phyloP scores from a whole-genome alignment of 2,113 vertebrate species.

The Notarius lentiginosus region DNA sequence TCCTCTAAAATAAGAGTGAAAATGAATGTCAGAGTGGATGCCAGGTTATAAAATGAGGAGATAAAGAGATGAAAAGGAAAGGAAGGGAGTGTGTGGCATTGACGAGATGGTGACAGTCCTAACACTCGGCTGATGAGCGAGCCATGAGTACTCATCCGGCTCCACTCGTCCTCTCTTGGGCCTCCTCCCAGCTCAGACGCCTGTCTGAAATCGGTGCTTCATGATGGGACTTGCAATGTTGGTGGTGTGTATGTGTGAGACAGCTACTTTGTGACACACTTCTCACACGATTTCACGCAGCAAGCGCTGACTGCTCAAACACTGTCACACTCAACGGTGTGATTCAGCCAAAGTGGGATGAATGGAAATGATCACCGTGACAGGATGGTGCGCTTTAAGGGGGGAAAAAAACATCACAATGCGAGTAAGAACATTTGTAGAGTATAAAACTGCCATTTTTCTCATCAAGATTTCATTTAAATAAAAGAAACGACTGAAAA shows the following conservation, averaged over 20 bases:
- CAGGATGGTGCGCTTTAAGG: neutral
- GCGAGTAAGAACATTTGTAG: neutral
- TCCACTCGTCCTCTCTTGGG: conserved; percentile 52
- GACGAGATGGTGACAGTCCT: conserved; percentile 13
- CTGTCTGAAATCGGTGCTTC: conserved; percentile 61
- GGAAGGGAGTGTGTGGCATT: conserved; percentile 48
- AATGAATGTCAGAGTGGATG: neutral
- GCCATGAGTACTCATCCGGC: conserved; percentile 41
- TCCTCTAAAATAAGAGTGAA: conserved; percentile 1
- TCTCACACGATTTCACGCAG: conserved; percentile 33
- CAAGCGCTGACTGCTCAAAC: conserved; percentile 24
- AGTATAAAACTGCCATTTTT: neutral
- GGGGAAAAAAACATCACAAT: neutral
- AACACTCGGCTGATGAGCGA: conserved; percentile 37
- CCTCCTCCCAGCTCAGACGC: conserved; percentile 52
- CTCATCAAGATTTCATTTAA: neutral
- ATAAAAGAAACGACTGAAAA: neutral
- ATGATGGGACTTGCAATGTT: conserved; percentile 9
- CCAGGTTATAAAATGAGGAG: conserved; percentile 53
- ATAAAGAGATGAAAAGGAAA: conserved; percentile 61
- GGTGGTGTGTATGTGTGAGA: conserved; percentile 14
- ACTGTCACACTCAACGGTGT: conserved; percentile 16
- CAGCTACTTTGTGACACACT: conserved; percentile 36
- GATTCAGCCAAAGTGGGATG: conserved; percentile 38
- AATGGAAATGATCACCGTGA: conserved; percentile 20